Evolutionary conservation across 2,113 vertebrate genomes (phyloP).

Genomic region (Pomatostomus ruficeps): DNA sequence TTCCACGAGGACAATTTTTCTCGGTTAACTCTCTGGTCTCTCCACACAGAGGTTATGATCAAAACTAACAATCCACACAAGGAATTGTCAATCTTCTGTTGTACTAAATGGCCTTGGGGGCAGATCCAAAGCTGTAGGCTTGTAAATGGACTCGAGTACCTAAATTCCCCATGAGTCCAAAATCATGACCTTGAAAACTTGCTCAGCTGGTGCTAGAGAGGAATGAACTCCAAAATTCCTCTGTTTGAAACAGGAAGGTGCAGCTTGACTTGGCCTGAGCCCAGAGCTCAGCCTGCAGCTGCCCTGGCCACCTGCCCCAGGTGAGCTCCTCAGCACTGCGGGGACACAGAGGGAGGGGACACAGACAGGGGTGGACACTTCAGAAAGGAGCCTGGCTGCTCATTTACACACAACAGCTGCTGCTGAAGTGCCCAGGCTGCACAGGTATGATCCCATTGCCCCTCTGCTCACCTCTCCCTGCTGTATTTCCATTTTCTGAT

Average conservation of each 20-base stretch:
- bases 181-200: background rate
- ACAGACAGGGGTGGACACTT: fast-evolving
- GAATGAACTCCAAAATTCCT: background rate
- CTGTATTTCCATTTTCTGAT: fast-evolving
- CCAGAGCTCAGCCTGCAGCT: background rate
- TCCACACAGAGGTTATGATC: background rate
- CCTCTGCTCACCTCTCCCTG: background rate
- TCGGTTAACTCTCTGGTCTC: background rate
- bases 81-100: background rate
- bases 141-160: background rate
- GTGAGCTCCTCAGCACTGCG: background rate
- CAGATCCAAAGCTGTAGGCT: background rate
- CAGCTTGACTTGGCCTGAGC: background rate
- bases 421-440: background rate
- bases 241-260: background rate
- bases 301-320: background rate
- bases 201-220: background rate
- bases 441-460: fast-evolving
- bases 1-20: background rate
- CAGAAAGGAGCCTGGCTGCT: background rate
- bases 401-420: fast-evolving
- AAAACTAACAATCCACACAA: background rate
- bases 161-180: background rate
- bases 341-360: background rate
- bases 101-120: background rate